Conservation (phyloP, 2,888 invertebrate species). For the Rhopalosiphum nymphaeae region DNA sequence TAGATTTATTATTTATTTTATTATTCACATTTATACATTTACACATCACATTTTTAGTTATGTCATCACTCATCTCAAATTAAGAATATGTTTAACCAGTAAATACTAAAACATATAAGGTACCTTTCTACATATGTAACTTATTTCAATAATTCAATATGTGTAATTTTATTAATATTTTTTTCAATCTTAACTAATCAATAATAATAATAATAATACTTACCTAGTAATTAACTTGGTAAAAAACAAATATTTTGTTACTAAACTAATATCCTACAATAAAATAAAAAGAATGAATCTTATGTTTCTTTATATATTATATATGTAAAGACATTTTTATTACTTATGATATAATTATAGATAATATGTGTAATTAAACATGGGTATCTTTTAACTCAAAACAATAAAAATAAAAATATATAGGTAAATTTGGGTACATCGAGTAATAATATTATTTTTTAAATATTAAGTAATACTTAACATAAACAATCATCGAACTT, state of each 20-base stretch:
- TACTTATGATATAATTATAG: not conserved
- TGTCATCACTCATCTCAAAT: not conserved
- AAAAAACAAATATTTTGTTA: not conserved
- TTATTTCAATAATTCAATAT: not conserved
- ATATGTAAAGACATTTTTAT: not conserved
- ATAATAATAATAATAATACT: not conserved
- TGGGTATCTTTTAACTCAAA: slow-evolving; percentile 30
- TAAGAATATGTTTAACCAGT: not conserved
- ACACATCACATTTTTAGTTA: slow-evolving; percentile 3
- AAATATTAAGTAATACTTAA: not conserved
- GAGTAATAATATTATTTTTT: not conserved
- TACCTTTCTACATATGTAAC: not conserved
- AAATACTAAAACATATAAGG: not conserved
- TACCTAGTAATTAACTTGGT: not conserved
- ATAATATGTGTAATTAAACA: slow-evolving; percentile 29
- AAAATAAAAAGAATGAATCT: not conserved
- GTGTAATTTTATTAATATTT: not conserved
- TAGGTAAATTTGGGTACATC: not conserved
- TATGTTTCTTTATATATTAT: not conserved
- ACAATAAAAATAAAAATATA: not conserved
- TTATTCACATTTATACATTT: not conserved
- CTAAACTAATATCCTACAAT: not conserved
- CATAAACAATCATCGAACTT: not conserved
- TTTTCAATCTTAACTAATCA: not conserved
- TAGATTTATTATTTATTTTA: slow-evolving; percentile 17